Percentiles rank a stretch among this genome's conserved stretches.
Conservation (phyloP, 2,797 vertebrate species). For the Mormyrus proboscirostris region DNA sequence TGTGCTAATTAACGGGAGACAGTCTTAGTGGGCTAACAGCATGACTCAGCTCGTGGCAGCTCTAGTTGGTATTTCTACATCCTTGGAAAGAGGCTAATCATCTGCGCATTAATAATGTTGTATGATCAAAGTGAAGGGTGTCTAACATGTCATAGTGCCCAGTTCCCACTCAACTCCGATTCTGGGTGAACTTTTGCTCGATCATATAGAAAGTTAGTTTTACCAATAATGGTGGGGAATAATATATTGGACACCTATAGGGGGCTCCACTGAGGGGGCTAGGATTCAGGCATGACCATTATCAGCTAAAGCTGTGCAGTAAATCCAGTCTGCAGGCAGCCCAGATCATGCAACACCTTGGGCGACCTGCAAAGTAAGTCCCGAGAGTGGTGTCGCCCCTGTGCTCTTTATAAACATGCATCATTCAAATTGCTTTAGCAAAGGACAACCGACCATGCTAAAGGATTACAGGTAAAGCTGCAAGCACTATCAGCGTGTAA, state of each 20-base stretch:
- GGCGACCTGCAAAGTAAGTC: not conserved
- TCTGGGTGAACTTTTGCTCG: not conserved
- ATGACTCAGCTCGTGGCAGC: not conserved
- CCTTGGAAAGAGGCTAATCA: not conserved
- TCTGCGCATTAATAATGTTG: conserved; percentile 2
- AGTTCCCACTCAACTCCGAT: not conserved
- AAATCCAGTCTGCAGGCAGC: not conserved
- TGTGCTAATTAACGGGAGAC: conserved; percentile 8
- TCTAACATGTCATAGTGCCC: not conserved
- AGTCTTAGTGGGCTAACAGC: not conserved
- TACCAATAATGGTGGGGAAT: not conserved
- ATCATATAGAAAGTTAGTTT: not conserved
- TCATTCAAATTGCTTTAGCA: not conserved
- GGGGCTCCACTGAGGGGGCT: not conserved
- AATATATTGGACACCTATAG: not conserved
- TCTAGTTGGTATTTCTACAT: not conserved
- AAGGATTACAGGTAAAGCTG: not conserved
- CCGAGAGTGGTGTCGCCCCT: not conserved
- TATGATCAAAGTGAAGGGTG: not conserved
- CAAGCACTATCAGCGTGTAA: not conserved
- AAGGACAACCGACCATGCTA: not conserved
- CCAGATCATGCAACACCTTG: not conserved
- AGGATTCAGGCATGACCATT: not conserved
- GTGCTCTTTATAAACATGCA: not conserved
- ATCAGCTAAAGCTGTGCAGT: not conserved